Base-by-base conservation (phyloP, 2,888 invertebrate genomes). In the Sinelater perroti region DNA sequence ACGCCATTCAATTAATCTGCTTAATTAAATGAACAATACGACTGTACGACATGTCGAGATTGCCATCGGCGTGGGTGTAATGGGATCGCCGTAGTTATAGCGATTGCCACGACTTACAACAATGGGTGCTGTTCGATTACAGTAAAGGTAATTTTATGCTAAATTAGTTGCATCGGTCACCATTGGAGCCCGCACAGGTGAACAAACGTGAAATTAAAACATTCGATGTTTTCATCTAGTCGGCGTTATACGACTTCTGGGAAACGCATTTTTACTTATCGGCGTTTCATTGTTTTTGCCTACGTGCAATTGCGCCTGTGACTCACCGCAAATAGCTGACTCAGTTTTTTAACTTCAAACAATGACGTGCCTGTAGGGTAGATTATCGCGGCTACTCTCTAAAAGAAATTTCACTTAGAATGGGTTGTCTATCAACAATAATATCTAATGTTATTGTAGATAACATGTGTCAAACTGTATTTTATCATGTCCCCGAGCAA, bases 11-110 rank as follows among this genome's bases (percentile, higher is more conserved):
- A 63, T 63, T 63, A 61, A 59, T 63, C 61, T 50, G 49, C 54
- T 61, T 61, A 59, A 63, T 61, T 63, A 56, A 63, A 61, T 50
- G 47, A 61, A 58, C 52, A 58, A 61, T 63, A 52, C 42, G 56
- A 50, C 31, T 44, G 28, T 53, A 33, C 40, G 57, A 58, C 47
- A 54, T 56, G 51, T 49, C 47, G 30, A 50, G 42, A 49, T 56
- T 54, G 47, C 45, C 56, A 31, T 35, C 21, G 14, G 28, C 21
- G 44, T 51, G 33, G 53, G 33, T 13, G 51, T 45, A 57, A 57
- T 38, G 46, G 11, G 52, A 57, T 52, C 44, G 28, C 16, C 33
- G 46, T 26, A 46, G 38, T 52, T 42, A 44, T 42, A 31, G 26
- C 35, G 40, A 56, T 56, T 56, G 33, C 35, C 13, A 44, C 56